Evolutionary conservation across 2,888 invertebrate genomes (phyloP).

Genomic region (Tachystola acroxantha): DNA sequence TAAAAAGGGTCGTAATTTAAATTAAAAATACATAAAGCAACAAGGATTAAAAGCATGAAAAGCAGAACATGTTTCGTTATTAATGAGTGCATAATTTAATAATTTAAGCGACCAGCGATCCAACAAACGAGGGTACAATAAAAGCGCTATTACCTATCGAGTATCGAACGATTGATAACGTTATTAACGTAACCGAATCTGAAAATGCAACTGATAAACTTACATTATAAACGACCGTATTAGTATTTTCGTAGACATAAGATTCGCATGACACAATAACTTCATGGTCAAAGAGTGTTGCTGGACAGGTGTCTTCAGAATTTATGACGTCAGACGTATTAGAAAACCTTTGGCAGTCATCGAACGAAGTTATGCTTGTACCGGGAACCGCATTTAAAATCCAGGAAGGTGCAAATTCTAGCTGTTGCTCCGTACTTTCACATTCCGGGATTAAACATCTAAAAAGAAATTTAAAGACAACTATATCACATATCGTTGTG

Average conservation of each 20-base stretch:
- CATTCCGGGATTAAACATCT: conserved; percentile 59
- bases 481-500: no score
- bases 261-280: conserved; percentile 5
- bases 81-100: no score
- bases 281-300: conserved; percentile 4
- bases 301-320: conserved; percentile 5
- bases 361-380: conserved; percentile 11
- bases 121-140: no score
- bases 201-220: background rate
- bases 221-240: conserved; percentile 12
- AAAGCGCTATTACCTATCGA: no score
- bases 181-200: background rate
- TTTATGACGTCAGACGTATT: background rate
- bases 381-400: conserved; percentile 40
- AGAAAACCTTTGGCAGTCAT: conserved; percentile 7
- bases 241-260: conserved; percentile 12
- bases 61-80: no score
- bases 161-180: background rate
- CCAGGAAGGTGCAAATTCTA: conserved; percentile 40
- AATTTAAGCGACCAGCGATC: no score
- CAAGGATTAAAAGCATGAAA: no score
- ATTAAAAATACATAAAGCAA: no score
- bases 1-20: background rate
- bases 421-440: conserved; percentile 28
- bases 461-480: no score